Evolutionary conservation across 2,888 invertebrate genomes (phyloP).

Genomic region (Trissolcus japonicus): DNA sequence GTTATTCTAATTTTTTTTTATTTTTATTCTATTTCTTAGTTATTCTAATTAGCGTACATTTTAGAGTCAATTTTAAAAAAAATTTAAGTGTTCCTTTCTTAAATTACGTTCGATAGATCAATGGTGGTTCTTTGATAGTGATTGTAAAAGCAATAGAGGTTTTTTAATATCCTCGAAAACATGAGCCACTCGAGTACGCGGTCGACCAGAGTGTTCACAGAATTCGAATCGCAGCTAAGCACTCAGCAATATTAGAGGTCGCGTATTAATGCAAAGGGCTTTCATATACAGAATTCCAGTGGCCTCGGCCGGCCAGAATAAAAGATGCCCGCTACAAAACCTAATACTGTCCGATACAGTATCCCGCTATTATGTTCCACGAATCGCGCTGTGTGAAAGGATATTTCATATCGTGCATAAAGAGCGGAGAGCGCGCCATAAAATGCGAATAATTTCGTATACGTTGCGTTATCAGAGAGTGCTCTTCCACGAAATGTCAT

Average conservation of each 20-base stretch:
- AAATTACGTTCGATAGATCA: constrained; percentile 1
- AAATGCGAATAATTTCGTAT: constrained; percentile 31
- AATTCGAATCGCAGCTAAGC: constrained; percentile 40
- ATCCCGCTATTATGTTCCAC: constrained; percentile 49
- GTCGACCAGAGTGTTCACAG: constrained; percentile 30
- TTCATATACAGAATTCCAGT: constrained; percentile 39
- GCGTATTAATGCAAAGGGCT: constrained; percentile 52
- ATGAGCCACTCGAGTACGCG: constrained; percentile 47
- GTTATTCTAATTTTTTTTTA: too few species aligned
- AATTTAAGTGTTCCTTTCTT: neutral
- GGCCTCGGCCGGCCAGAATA: constrained; percentile 41
- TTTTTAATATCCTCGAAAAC: constrained; percentile 54
- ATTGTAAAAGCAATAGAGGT: constrained; percentile 14
- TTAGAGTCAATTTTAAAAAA: too few species aligned
- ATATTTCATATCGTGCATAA: constrained; percentile 53
- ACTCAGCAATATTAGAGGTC: constrained; percentile 54
- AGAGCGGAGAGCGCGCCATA: constrained; percentile 20
- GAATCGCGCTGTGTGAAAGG: constrained; percentile 47
- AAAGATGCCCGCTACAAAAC: constrained; percentile 46
- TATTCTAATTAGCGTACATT: too few species aligned
- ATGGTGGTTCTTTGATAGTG: constrained; percentile 2
- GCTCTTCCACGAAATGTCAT: constrained; percentile 37
- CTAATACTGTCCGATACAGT: constrained; percentile 52
- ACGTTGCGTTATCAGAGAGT: constrained; percentile 23
- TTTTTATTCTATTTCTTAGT: too few species aligned